Conservation (phyloP, 2,113 vertebrate genomes). For the Polypterus bichir region DNA sequence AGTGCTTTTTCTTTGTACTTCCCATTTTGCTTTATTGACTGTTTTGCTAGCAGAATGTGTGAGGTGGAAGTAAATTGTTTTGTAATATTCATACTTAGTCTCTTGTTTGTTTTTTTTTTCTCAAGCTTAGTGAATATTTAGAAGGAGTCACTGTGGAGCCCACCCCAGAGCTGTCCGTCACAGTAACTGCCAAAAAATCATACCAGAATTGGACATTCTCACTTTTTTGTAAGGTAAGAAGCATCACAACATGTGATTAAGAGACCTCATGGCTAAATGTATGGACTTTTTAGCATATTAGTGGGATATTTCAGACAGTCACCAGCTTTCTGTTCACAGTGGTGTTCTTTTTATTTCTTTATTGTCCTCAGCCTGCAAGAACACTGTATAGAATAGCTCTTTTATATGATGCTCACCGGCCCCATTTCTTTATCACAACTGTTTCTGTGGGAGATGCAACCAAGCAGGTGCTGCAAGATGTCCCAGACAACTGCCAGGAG, state of each 20-base stretch:
- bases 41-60: not conserved
- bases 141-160: constrained; percentile 87
- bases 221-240: constrained; percentile 86
- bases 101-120: constrained; percentile 25
- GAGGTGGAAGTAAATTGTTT: too few species aligned
- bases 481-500: constrained; percentile 80
- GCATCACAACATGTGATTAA: too few species aligned
- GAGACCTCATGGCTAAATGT: too few species aligned
- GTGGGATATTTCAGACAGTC: not conserved
- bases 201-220: constrained; percentile 90
- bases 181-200: constrained; percentile 89
- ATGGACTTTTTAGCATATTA: not conserved
- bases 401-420: constrained; percentile 93
- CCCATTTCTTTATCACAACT: constrained; percentile 85
- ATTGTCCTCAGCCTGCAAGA: constrained; percentile 68
- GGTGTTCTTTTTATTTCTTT: constrained; percentile 13
- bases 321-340: not conserved
- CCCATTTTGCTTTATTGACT: not conserved
- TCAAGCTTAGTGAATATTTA: constrained; percentile 82
- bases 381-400: constrained; percentile 83
- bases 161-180: constrained; percentile 77
- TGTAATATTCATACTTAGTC: too few species aligned
- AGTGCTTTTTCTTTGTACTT: not conserved
- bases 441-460: constrained; percentile 74
- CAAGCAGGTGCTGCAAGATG: constrained; percentile 69